Evolutionary conservation across 2,888 invertebrate species (phyloP).

Genomic region (Ethmia dodecea): DNA sequence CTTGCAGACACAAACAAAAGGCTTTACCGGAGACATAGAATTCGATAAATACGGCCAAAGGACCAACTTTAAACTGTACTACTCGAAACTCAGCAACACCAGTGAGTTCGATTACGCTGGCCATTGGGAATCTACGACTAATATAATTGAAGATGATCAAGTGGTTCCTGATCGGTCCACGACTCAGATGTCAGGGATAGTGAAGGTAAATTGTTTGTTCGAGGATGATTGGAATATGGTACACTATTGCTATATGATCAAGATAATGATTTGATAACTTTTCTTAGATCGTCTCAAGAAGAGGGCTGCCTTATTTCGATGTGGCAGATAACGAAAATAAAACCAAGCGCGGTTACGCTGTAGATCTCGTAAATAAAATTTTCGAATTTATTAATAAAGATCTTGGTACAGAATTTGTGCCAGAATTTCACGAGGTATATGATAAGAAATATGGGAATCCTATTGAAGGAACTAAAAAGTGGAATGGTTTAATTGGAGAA

Average conservation of each 20-base stretch:
- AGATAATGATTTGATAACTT: constrained; percentile 26
- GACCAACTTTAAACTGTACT: constrained; percentile 77
- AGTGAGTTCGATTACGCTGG: constrained; percentile 77
- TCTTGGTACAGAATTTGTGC: constrained; percentile 63
- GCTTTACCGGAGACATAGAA: constrained; percentile 81
- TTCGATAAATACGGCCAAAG: constrained; percentile 83
- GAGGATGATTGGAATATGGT: too few species aligned
- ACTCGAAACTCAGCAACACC: constrained; percentile 65
- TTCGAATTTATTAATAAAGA: constrained; percentile 47
- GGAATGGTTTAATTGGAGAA: constrained; percentile 86
- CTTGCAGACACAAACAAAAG: constrained; percentile 70
- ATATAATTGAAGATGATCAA: constrained; percentile 37
- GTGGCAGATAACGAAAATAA: constrained; percentile 28
- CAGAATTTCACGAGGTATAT: constrained; percentile 81
- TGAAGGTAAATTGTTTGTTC: constrained; percentile 81
- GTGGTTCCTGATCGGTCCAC: constrained; percentile 44
- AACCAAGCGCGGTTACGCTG: constrained; percentile 88
- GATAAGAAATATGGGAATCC: constrained; percentile 82
- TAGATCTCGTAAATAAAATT: constrained; percentile 90
- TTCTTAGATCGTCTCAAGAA: constrained; percentile 79
- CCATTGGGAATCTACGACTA: constrained; percentile 69
- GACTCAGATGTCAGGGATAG: constrained; percentile 61
- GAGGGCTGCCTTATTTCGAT: constrained; percentile 50
- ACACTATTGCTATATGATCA: background rate
- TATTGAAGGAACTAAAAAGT: constrained; percentile 81